phyloP scores from a whole-genome alignment of 1,140 invertebrate genomes.

The Drosophila pectinifera region DNA sequence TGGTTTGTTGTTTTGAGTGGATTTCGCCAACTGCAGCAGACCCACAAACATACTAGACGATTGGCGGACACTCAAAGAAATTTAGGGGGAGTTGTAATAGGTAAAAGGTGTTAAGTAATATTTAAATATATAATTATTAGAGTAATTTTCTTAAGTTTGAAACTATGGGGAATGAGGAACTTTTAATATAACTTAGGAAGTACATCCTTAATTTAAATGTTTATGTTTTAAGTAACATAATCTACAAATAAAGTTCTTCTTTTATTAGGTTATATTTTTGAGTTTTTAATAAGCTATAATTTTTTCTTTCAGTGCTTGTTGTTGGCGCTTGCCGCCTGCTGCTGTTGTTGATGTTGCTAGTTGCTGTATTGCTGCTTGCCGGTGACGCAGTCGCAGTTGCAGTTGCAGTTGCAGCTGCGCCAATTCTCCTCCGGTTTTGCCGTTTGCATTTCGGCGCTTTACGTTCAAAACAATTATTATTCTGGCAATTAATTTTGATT shows the following conservation, averaged over 20 bases:
- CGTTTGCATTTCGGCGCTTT: slow-evolving; percentile 75
- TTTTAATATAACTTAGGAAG: too few species aligned
- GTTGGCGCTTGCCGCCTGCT: slow-evolving; percentile 70
- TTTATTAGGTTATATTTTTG: too few species aligned
- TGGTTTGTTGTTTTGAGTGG: slow-evolving; percentile 75
- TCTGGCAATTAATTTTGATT: slow-evolving; percentile 84
- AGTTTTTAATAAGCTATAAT: not conserved
- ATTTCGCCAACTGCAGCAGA: slow-evolving; percentile 56
- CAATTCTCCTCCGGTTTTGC: slow-evolving; percentile 72
- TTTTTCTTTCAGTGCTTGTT: not conserved
- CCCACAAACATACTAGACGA: slow-evolving; percentile 67
- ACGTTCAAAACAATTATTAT: slow-evolving; percentile 84
- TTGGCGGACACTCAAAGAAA: slow-evolving; percentile 37
- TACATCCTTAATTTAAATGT: too few species aligned
- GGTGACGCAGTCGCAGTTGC: slow-evolving; percentile 72
- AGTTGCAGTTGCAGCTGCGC: slow-evolving; percentile 75
- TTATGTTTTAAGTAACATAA: too few species aligned
- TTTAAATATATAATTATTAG: too few species aligned
- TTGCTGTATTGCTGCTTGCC: slow-evolving; percentile 52
- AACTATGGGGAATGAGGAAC: too few species aligned
- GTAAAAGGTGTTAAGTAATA: too few species aligned
- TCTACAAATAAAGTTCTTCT: too few species aligned
- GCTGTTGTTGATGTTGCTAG: slow-evolving; percentile 47
- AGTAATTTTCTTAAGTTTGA: too few species aligned
- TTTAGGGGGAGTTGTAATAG: too few species aligned